Percentiles rank a stretch among this genome's conserved stretches.
These are phyloP conservation scores for Cacatua alba DNA, from an alignment of 2,113 vertebrate species.

Conservation along the genomic window DNA sequence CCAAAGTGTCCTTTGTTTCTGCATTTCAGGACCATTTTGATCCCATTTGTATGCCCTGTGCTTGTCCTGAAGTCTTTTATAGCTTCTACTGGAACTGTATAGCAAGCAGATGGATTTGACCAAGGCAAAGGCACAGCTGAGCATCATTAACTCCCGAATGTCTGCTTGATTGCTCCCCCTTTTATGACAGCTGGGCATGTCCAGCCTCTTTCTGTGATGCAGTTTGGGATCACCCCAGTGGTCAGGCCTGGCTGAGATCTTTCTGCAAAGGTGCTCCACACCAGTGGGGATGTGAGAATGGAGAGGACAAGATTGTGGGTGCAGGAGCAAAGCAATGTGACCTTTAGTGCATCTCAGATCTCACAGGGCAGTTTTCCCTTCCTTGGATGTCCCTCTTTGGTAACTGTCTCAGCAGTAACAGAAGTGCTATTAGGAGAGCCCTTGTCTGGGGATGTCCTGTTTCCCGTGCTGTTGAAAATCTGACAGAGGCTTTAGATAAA, in stretches of 20 bases:
- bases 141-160: background rate
- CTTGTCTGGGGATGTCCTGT: background rate
- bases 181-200: background rate
- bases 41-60: background rate
- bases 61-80: background rate
- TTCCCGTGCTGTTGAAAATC: background rate
- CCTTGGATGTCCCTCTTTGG: background rate
- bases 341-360: background rate
- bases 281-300: background rate
- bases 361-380: background rate
- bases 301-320: background rate
- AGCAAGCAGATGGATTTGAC: background rate
- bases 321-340: background rate
- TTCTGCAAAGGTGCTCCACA: background rate
- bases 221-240: background rate
- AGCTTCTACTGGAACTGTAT: background rate
- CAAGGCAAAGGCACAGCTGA: background rate
- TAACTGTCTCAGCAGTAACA: background rate
- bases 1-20: constrained; percentile 3
- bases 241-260: background rate
- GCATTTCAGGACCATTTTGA: background rate
- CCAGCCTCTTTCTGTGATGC: background rate
- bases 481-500: background rate
- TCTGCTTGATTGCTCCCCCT: background rate
- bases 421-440: background rate